Conservation (phyloP, 2,888 invertebrate genomes). For the Poecilus cupreus region DNA sequence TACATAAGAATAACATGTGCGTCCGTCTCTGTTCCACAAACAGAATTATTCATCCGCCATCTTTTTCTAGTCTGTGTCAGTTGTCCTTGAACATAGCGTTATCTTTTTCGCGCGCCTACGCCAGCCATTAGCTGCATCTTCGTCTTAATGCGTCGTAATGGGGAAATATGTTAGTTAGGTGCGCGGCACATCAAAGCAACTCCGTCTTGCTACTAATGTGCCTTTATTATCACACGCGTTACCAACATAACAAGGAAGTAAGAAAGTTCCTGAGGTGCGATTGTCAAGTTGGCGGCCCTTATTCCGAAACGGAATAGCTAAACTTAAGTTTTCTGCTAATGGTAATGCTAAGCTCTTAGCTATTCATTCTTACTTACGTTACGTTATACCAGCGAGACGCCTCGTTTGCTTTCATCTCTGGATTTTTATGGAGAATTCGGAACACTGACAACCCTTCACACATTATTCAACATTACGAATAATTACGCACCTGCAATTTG, state of each 20-base stretch:
- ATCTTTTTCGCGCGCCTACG: constrained; percentile 34
- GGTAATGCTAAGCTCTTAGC: constrained; percentile 64
- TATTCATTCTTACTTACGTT: constrained; percentile 51
- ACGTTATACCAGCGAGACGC: neutral
- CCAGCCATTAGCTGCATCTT: constrained; percentile 44
- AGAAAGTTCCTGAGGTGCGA: constrained; percentile 58
- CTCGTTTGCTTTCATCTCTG: constrained; percentile 18
- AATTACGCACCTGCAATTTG: neutral
- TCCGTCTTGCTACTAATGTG: constrained; percentile 48
- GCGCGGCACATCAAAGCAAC: constrained; percentile 51
- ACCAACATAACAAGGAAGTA: constrained; percentile 58
- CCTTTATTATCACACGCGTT: constrained; percentile 57
- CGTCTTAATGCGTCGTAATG: constrained; percentile 54
- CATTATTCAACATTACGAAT: neutral
- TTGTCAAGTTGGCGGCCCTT: constrained; percentile 60
- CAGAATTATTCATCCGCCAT: constrained; percentile 53
- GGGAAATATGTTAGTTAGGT: constrained; percentile 55
- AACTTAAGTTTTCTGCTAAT: constrained; percentile 72
- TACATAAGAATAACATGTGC: constrained; percentile 37
- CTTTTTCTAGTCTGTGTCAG: constrained; percentile 42
- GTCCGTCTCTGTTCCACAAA: constrained; percentile 14
- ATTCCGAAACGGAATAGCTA: constrained; percentile 73
- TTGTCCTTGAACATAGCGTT: constrained; percentile 13
- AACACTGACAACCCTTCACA: constrained; percentile 14
- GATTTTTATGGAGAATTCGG: constrained; percentile 26